Base-by-base conservation (phyloP, 2,888 invertebrate species). In the Aquatica leii region DNA sequence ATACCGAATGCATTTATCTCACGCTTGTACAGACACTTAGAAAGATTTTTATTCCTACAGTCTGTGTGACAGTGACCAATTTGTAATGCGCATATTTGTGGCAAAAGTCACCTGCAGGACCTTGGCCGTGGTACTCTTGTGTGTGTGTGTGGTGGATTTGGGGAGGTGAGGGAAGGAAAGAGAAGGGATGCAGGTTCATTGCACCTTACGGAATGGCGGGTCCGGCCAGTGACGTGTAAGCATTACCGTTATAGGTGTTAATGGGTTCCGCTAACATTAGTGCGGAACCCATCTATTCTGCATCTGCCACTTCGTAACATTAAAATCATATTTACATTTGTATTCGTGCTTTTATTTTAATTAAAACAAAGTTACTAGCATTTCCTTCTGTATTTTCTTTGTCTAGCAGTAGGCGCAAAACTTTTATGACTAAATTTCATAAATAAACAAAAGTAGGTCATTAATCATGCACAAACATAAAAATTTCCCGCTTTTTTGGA, bases 191-290 rank as follows among this genome's bases (percentile, higher is more conserved):
- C 78, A 79, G 79, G 80, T 80, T 80, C 80, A 80, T 79, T 77
- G 80, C 80, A 80, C 80, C 80, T 80, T 80, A 77, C 79, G 80
- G 80, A 80, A 80, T 80, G 79, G 80, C 79, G 76, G 78, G 77
- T 74, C 73, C 68, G 72, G 68, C 77, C 76, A 77, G 75, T 78
- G 77, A 77, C 78, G 77, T 76, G 75, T 71, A 66, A 71, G 69
- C 65, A 68, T 72, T 77, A 79, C 79, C 78, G 80, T 79, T 79
- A 79, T 71, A 64, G 68, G 76, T 77, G 76, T 76, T 78, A 78
- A 78, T 79, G 77, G 78, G 77, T 79, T 78, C 78, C 79, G 78
- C 78, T 79, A 79, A 78, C 77, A 75, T 73, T 73, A 59, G 74
- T 66, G 72, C 75, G 70, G 73, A 74, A 75, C 72, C 71, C 73